Base-by-base conservation (phyloP, 2,888 invertebrate genomes). In the Drosophila lutescens region DNA sequence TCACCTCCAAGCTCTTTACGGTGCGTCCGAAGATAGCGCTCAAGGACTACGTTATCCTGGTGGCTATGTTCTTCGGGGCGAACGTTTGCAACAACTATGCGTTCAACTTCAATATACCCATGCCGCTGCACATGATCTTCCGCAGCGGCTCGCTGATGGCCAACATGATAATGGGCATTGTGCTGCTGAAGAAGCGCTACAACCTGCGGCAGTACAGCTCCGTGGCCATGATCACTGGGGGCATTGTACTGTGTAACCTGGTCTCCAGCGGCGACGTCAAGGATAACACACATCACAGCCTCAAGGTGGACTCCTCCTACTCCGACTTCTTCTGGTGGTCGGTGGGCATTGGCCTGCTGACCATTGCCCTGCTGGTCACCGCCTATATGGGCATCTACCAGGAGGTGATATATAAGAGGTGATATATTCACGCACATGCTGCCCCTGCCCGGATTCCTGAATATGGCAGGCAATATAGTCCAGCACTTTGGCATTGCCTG, bases 51-150 rank as follows among this genome's bases (percentile, higher is more conserved):
- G n/a, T n/a, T n/a, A n/a, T n/a, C n/a, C n/a, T n/a, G n/a, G n/a
- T n/a, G n/a, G n/a, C n/a, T n/a, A n/a, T n/a, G n/a, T n/a, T n/a
- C n/a, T n/a, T n/a, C n/a, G n/a, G n/a, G n/a, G n/a, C n/a, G n/a
- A n/a, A n/a, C 91, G 96, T 98, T 0, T 95, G 96, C 73, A 98
- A 98, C 90, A 99, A 99, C 91, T 97, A 97, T 93, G 98, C 98
- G 0, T 97, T 99, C 88, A 96, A 96, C 91, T 99, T 98, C n/a
- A n/a, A n/a, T 90, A 98, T n/a, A n/a, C n/a, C n/a, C n/a, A n/a
- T 99, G 95, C 99, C 99, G 0, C 93, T 99, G 49, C 99, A 99
- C 91, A 98, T 99, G 96, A 99, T 99, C 91, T 99, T 99, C 92
- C 94, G 99, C 93, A 96, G 99, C 62, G 99, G 99, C 1, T 99